Percentiles rank a stretch among this genome's conserved stretches.
Conservation (phyloP, 2,113 vertebrate species). For the Perca flavescens region DNA sequence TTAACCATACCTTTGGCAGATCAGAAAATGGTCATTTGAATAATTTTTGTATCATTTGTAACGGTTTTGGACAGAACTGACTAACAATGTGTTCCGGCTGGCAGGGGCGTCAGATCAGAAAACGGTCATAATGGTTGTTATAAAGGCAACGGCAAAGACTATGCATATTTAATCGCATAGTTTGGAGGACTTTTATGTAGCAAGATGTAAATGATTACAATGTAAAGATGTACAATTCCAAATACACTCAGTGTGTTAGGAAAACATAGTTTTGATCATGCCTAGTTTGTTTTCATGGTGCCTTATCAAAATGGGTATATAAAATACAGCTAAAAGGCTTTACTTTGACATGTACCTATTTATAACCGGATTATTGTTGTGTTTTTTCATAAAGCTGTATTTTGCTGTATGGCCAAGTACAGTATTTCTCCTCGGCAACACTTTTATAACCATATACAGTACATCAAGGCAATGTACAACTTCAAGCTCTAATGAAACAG, state of each 20-base stretch:
- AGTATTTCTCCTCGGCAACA: neutral
- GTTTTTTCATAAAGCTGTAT: constrained; percentile 3
- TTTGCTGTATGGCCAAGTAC: neutral
- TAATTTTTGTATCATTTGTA: neutral
- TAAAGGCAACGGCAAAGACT: neutral
- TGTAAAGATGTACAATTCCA: neutral
- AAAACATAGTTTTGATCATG: too few species aligned
- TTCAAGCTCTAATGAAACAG: constrained; percentile 7
- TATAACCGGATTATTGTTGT: neutral
- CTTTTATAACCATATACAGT: constrained; percentile 14
- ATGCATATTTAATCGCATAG: neutral
- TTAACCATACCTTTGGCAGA: too few species aligned
- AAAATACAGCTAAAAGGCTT: neutral
- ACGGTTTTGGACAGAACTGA: neutral
- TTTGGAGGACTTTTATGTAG: neutral
- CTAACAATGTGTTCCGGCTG: neutral
- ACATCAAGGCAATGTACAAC: constrained; percentile 12
- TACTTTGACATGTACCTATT: too few species aligned
- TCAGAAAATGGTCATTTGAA: too few species aligned
- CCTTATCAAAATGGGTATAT: neutral
- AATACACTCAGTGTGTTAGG: neutral
- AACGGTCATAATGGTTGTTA: neutral
- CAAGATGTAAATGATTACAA: neutral
- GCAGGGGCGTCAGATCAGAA: neutral
- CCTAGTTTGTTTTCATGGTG: neutral